Base-by-base conservation (phyloP, 2,797 vertebrate genomes). In the Catamblyrhynchus diadema region DNA sequence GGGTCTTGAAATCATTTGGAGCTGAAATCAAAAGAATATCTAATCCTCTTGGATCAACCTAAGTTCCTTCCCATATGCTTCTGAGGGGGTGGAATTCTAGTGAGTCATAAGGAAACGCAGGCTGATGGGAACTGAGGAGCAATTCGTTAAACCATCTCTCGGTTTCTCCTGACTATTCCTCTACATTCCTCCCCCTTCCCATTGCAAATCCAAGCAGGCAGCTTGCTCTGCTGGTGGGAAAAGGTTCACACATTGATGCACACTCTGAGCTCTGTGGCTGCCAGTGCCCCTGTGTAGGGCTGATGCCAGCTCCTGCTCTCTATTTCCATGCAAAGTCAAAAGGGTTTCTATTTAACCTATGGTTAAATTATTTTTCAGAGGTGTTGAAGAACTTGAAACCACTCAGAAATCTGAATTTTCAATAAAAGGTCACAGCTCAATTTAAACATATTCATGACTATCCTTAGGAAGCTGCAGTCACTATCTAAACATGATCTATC, bases 51-150 rank as follows among this genome's bases (percentile, higher is more conserved):
- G 41, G 37, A 81, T 81, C 47, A 91, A 32, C 51, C 50, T 4
- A 8, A 85, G 13, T 91, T 94, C 91, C 51, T 90, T 86, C 57
- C 77, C 61, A 65, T 90, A 79, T 95, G 81, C 45, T 93, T 37
- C 65, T 1, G 24, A 87, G 84, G 57, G 61, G 69, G 53, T 71
- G 70, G 84, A 92, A 87, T 3, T 16, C n/a, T 3, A 9, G 45
- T 89, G 93, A 93, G 69, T 89, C 74, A 85, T 42, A 42, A 77
- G 60, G 74, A 84, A 89, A 53, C 24, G 60, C 32, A 48, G 39
- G 19, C 69, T 93, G 77, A 88, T 74, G 50, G 70, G 53, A 85
- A 17, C 41, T 53, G 82, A 91, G 33, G 20, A 87, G 9, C 33
- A 74, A 57, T 45, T 86, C 5, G 3, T 93, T 87, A 80, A 64